Percentiles rank a stretch among this genome's conserved stretches.
Evolutionary conservation across 2,797 vertebrate species (phyloP).

Genomic region (Propithecus perrieri): DNA sequence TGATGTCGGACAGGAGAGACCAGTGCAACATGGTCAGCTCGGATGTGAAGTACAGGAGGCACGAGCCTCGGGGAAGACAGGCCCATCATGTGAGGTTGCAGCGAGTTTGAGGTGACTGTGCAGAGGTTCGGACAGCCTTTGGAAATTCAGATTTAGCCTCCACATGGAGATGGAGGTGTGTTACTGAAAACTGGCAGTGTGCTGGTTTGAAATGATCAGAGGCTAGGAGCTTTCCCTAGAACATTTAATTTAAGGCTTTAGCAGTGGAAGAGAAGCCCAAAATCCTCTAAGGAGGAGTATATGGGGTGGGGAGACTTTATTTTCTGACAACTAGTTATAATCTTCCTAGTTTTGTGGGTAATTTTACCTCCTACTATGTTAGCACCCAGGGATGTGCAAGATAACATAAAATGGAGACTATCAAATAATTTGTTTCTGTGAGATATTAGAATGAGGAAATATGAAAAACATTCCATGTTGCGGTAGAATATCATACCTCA

Average conservation of each 20-base stretch:
- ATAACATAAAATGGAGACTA: not conserved
- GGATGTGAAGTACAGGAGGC: not conserved
- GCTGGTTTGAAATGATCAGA: not conserved
- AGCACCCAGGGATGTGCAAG: not conserved
- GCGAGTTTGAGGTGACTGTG: not conserved
- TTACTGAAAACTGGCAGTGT: not conserved
- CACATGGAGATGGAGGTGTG: not conserved
- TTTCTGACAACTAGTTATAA: not conserved
- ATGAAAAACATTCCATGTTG: not conserved
- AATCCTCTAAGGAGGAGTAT: not conserved
- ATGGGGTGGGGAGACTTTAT: not conserved
- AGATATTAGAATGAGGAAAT: not conserved
- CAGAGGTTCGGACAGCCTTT: not conserved
- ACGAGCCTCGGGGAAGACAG: not conserved
- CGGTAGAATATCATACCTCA: no score
- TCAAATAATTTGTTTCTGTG: not conserved
- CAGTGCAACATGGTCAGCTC: not conserved
- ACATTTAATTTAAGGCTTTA: not conserved
- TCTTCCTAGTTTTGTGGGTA: not conserved
- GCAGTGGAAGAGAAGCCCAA: not conserved
- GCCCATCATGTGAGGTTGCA: not conserved
- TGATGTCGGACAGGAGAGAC: rapidly evolving
- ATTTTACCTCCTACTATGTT: not conserved
- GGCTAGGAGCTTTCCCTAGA: not conserved
- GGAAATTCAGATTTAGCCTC: not conserved